Base-by-base conservation (phyloP, 2,113 vertebrate species). In the Passer montanus region DNA sequence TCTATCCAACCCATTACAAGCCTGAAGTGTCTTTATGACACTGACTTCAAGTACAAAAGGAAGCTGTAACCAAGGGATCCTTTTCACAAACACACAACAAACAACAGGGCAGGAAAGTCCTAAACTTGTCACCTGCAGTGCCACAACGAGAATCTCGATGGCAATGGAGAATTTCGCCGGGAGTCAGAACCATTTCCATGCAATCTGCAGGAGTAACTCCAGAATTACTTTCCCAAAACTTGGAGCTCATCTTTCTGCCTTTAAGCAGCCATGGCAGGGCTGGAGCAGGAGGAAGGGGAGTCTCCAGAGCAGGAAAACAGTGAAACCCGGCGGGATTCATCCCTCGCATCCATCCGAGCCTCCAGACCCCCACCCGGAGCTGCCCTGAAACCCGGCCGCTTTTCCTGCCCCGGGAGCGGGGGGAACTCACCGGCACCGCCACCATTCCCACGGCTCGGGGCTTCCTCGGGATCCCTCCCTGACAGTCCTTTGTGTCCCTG, bases 381-480 rank as follows among this genome's bases (percentile, higher is more conserved):
- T 89, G 84, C 70, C 77, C 2, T 13, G 18, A 33, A 44, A 41
- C 8, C 69, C 47, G n/a, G 41, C 26, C 8, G 35, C 43, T 77
- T 75, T 53, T 73, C 64, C 64, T 22, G 77, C 26, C 47, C 33
- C 33, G 46, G 56, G 67, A 89, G 19, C 13, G 17, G 41, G 89
- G n/a, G 22, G 30, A 18, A 97, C 98, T 98, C 83, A 98, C 98
- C 97, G 5, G 59, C 74, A 59, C 73, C 13, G 50, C 46, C 73
- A 44, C 53, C 95, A 35, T 94, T 74, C 90, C 96, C 91, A 10
- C 24, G 64, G 77, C 90, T 88, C 86, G 89, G 27, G 27, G 43
- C 55, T 77, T 91, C 77, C 81, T 67, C 44, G 75, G 94, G 81
- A 27, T 90, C 46, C 83, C 93, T 49, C 78, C 95, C 97, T 95